Evolutionary conservation across 2,888 invertebrate species (phyloP), one percentile per base, ranked within the genome.

Genomic region (Eupithecia pulchellata): DNA sequence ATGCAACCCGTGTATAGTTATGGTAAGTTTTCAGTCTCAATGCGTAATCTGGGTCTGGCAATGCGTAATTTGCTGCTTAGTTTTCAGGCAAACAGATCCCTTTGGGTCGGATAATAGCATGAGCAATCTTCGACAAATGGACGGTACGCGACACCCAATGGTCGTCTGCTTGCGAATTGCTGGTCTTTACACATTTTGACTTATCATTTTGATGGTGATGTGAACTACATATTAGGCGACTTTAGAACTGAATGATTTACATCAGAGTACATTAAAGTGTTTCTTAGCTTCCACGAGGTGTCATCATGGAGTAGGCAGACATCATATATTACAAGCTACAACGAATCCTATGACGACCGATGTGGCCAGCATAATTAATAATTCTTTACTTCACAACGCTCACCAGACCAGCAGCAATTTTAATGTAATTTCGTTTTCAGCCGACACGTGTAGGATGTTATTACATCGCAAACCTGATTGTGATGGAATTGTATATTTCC

Each of bases 61-160:
- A 82, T 81, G 81, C 81, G 75, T 79, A 75, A 79, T 80, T 76
- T 73, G 80, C 82, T 80, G 81, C 84, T 86, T 87, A 81, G 83
- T 86, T 89, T 89, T 83, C 87, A 39, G 79, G 75, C 78, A 84
- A 89, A 91, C 84, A 84, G 84, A 84, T 79, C 87, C 89, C 87
- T 79, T 79, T 79, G 88, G 89, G 82, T 76, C 79, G 84, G 82
- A 78, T 74, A 61, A 61, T 20, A 13, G 61, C 13, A 20, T 25
- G 61, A 34, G 14, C 78, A 77, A 78, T 84, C 83, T 85, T 75
- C 27, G n/a, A 13, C 52, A 63, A 64, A 30, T 34, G 60, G 29
- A 60, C 30, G n/a, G 60, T 60, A 60, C 60, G 32, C n/a, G n/a
- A 60, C 11, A 17, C 29, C 57, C 57, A 29, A 57, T 29, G 57